phyloP scores from a whole-genome alignment of 2,888 invertebrate species.

The Cryptus armator region DNA sequence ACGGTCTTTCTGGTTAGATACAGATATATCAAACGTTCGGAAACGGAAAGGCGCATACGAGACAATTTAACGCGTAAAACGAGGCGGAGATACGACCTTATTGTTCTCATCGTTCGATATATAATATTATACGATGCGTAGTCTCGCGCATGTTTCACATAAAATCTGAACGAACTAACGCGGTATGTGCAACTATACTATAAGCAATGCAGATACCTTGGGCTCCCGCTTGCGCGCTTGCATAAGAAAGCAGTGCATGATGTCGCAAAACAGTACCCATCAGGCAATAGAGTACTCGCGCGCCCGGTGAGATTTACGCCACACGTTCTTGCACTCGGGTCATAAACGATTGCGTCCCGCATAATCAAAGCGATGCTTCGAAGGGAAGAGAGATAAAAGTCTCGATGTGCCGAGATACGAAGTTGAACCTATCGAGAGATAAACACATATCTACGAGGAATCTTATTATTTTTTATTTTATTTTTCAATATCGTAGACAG shows the following conservation, averaged over 20 bases:
- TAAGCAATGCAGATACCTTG: not conserved
- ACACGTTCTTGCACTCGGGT: conserved; percentile 46
- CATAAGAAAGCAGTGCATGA: conserved; percentile 63
- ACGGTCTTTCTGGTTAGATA: not conserved
- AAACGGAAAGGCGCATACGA: too few species aligned
- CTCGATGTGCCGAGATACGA: conserved; percentile 15
- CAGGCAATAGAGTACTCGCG: conserved; percentile 38
- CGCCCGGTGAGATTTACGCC: conserved; percentile 51
- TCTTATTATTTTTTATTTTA: too few species aligned
- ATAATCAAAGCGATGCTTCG: not conserved
- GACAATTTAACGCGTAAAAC: too few species aligned
- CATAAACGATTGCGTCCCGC: conserved; percentile 54
- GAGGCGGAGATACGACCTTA: not conserved
- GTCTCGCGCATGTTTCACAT: conserved; percentile 3
- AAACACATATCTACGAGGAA: not conserved
- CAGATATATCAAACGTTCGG: not conserved
- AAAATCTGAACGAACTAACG: not conserved
- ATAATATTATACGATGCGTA: conserved; percentile 9
- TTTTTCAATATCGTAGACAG: too few species aligned
- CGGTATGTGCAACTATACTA: too few species aligned
- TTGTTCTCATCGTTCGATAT: not conserved
- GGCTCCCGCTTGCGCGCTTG: conserved; percentile 45
- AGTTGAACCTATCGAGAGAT: conserved; percentile 1
- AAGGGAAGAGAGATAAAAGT: not conserved
- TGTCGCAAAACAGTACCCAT: conserved; percentile 66